Evolutionary conservation across 2,113 vertebrate genomes (phyloP).

Genomic region (Edolisoma coerulescens): DNA sequence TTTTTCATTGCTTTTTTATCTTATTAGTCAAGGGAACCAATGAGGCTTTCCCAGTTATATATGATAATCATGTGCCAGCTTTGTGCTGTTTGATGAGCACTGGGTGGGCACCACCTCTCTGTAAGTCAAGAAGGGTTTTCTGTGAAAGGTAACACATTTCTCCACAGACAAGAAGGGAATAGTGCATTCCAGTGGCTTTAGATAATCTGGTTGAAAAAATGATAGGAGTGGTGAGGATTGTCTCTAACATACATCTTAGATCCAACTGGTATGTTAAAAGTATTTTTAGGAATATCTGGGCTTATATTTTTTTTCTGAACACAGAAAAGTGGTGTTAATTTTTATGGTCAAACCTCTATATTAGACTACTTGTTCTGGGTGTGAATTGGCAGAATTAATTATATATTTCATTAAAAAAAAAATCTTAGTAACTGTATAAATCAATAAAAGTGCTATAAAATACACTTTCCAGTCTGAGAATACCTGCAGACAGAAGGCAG

Average conservation of each 20-base stretch:
- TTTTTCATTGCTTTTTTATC: not conserved
- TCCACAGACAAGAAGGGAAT: not conserved
- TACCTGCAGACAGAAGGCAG: not conserved
- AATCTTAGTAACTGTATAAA: not conserved
- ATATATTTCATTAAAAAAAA: not conserved
- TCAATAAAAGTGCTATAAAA: not conserved
- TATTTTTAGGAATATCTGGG: not conserved
- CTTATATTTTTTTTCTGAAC: not conserved
- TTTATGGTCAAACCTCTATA: not conserved
- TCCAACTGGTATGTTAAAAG: not conserved
- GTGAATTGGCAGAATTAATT: not conserved
- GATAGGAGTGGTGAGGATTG: rapidly evolving
- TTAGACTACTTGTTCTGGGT: not conserved
- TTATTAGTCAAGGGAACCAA: not conserved
- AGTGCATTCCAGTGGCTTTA: not conserved
- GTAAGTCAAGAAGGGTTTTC: not conserved
- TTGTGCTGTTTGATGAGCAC: rapidly evolving
- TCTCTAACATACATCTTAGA: not conserved
- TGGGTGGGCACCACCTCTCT: not conserved
- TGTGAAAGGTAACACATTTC: not conserved
- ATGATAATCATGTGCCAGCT: not conserved
- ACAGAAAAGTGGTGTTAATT: not conserved
- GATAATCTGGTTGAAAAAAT: not conserved
- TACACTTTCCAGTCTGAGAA: not conserved
- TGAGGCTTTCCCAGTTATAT: not conserved